Conservation (phyloP, 1,140 invertebrate genomes). For the Grapholita molesta region DNA sequence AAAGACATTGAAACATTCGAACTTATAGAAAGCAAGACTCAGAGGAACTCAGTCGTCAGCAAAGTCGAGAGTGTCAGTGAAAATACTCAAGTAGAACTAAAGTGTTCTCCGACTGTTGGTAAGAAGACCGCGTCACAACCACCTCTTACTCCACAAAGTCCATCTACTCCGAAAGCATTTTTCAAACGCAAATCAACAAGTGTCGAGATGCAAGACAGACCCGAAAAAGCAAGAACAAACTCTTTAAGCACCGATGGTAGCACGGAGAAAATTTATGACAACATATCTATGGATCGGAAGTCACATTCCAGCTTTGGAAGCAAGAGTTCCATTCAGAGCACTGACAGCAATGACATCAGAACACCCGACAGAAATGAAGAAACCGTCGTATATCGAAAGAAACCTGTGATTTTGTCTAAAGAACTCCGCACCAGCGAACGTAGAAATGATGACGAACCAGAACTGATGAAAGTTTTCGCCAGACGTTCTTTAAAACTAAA, state of each 20-base stretch:
- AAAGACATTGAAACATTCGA: conserved; percentile 50
- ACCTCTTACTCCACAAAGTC: conserved; percentile 47
- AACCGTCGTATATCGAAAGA: conserved; percentile 65
- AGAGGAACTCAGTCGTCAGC: conserved; percentile 38
- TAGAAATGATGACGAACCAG: conserved; percentile 83
- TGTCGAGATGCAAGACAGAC: conserved; percentile 54
- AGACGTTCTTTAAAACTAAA: conserved; percentile 86
- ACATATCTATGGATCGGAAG: conserved; percentile 70
- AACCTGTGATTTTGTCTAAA: conserved; percentile 50
- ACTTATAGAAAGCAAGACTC: conserved; percentile 46
- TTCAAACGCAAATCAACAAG: conserved; percentile 65
- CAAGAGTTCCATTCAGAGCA: conserved; percentile 79
- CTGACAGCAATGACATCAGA: conserved; percentile 63
- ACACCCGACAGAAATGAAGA: conserved; percentile 64
- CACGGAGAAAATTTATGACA: conserved; percentile 66
- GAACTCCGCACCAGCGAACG: conserved; percentile 61
- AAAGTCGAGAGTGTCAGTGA: conserved; percentile 49
- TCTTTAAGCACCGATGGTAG: conserved; percentile 67
- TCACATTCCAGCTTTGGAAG: conserved; percentile 72
- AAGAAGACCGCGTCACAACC: conserved; percentile 30
- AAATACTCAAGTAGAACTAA: conserved; percentile 37
- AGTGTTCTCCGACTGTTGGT: conserved; percentile 33
- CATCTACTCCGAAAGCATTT: conserved; percentile 59
- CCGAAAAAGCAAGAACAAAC: conserved; percentile 61
- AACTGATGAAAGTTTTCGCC: conserved; percentile 89